A percentile compares a stretch with the other conserved stretches of the same genome.
phyloP scores from a whole-genome alignment of 2,888 invertebrate genomes.

The Plebejus argus region DNA sequence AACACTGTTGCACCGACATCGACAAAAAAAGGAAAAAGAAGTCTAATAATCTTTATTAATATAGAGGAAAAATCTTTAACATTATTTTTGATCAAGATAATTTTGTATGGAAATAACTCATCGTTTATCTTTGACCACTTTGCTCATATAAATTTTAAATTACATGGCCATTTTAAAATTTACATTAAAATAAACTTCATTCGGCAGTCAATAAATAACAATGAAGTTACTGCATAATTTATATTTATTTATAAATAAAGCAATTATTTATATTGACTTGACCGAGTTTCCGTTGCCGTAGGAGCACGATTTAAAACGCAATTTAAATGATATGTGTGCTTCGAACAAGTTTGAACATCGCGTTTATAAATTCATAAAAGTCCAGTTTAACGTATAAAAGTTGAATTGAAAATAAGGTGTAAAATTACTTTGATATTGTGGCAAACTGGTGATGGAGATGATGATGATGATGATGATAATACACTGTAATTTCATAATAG shows the following conservation, averaged over 20 bases:
- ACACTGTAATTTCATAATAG: too few species aligned
- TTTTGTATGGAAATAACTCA: too few species aligned
- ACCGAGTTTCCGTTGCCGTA: slow-evolving; percentile 12
- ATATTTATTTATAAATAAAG: slow-evolving; percentile 8
- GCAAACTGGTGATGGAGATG: too few species aligned
- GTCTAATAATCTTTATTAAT: too few species aligned
- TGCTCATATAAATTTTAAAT: too few species aligned
- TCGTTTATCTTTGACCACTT: too few species aligned
- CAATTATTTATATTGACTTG: slow-evolving; percentile 11
- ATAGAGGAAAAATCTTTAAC: too few species aligned
- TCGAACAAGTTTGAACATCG: neutral
- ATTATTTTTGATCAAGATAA: too few species aligned
- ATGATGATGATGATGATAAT: too few species aligned
- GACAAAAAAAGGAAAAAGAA: too few species aligned
- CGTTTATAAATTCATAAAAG: neutral
- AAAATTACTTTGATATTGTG: neutral
- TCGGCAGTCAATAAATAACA: neutral
- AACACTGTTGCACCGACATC: too few species aligned
- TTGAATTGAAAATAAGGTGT: neutral
- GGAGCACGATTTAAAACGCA: slow-evolving; percentile 17
- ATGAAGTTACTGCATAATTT: neutral
- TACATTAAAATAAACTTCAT: neutral
- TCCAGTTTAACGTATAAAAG: neutral
- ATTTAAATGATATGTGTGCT: slow-evolving; percentile 14
- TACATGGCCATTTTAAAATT: too few species aligned